Percentiles rank a stretch among this genome's conserved stretches.
Conservation (phyloP, 2,113 vertebrate species). For the Lagopus leucura region DNA sequence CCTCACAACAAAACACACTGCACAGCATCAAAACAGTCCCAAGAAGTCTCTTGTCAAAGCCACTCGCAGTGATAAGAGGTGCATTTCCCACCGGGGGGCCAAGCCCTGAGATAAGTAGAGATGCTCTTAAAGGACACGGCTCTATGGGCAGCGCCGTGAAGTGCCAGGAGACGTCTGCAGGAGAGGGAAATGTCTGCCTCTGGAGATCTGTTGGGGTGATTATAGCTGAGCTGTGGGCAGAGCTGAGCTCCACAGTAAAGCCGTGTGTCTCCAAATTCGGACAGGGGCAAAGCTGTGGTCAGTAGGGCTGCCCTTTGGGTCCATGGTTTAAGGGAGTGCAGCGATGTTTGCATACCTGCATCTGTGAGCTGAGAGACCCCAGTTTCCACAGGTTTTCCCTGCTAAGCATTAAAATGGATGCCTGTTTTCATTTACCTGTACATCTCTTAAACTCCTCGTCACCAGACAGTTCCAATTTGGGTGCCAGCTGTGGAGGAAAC, state of each 20-base stretch:
- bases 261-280: fast-evolving
- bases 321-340: not conserved
- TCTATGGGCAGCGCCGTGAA: fast-evolving
- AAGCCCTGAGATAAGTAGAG: not conserved
- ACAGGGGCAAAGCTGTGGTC: not conserved
- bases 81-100: not conserved
- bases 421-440: not conserved
- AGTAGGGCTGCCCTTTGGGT: not conserved
- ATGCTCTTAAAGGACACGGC: not conserved
- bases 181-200: fast-evolving
- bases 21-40: not conserved
- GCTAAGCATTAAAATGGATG: not conserved
- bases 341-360: not conserved
- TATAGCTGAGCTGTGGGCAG: not conserved
- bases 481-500: not conserved
- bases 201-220: not conserved
- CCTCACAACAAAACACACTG: not conserved
- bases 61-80: not conserved
- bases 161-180: not conserved
- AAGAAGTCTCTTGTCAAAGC: not conserved
- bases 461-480: not conserved
- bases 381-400: not conserved
- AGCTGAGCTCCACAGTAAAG: not conserved
- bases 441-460: not conserved
- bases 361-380: fast-evolving